A percentile compares a stretch with the other conserved stretches of the same genome.
These are phyloP conservation scores for Corydoras maculifer DNA, from an alignment of 2,113 vertebrate species.

Conservation along the genomic window DNA sequence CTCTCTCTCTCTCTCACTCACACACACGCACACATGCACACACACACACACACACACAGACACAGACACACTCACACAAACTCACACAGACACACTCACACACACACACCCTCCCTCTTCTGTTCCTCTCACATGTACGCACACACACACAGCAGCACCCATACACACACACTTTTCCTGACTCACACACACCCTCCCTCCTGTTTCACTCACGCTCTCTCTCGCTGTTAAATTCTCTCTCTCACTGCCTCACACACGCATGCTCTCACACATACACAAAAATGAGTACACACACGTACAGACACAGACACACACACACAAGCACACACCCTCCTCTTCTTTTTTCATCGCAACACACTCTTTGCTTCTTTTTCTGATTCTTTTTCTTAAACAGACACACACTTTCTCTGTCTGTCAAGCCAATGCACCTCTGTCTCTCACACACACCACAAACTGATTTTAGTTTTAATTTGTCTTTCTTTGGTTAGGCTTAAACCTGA, in stretches of 20 bases:
- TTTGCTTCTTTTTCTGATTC: conserved; percentile 46
- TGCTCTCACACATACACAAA: conserved; percentile 21
- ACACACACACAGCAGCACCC: too few species aligned
- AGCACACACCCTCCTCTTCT: conserved; percentile 35
- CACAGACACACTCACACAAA: conserved; percentile 3
- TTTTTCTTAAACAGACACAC: conserved; percentile 55
- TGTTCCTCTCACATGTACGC: too few species aligned
- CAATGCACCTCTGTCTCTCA: conserved; percentile 5
- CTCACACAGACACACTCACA: conserved; percentile 1
- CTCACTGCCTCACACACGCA: conserved; percentile 24
- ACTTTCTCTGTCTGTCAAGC: conserved; percentile 37
- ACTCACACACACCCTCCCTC: conserved; percentile 38
- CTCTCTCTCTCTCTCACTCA: conserved; percentile 50
- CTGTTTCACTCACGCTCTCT: conserved; percentile 8
- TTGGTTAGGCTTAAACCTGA: background rate
- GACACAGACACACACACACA: conserved; percentile 33
- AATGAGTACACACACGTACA: conserved; percentile 37
- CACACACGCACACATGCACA: conserved; percentile 16
- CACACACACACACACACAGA: conserved; percentile 8
- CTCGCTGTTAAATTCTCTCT: conserved; percentile 32
- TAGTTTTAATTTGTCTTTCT: background rate
- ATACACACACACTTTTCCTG: conserved; percentile 17
- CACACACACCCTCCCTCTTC: too few species aligned
- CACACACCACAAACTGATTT: background rate
- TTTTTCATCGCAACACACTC: conserved; percentile 52